These are phyloP conservation scores for Notolepis coatsorum DNA, from an alignment of 2,797 vertebrate species.

Conservation along the genomic window DNA sequence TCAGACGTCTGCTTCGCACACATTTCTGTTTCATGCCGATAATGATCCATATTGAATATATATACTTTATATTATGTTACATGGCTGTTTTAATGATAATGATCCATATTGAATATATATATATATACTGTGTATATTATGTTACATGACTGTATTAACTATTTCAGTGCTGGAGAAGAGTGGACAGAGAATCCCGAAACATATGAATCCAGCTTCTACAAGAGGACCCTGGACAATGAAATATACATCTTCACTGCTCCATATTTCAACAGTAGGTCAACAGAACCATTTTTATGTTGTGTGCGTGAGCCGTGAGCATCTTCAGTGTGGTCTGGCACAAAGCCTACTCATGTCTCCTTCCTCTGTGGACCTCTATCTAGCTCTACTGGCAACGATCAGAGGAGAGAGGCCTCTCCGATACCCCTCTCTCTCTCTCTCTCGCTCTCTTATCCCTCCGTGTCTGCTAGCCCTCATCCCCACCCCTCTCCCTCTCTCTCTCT, in stretches of 20 bases:
- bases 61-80: slow-evolving; percentile 27
- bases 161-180: slow-evolving; percentile 90
- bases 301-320: slow-evolving; percentile 14
- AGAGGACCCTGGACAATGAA: slow-evolving; percentile 96
- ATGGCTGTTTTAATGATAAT: slow-evolving; percentile 33
- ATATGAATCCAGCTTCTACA: slow-evolving; percentile 98
- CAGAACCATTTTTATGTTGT: slow-evolving; percentile 16
- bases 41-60: slow-evolving; percentile 24
- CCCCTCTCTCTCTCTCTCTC: slow-evolving; percentile 63
- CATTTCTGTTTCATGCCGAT: slow-evolving; percentile 36
- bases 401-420: slow-evolving; percentile 59
- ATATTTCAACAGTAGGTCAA: slow-evolving; percentile 90
- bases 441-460: slow-evolving; percentile 56
- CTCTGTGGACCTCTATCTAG: slow-evolving; percentile 56
- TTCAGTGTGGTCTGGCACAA: slow-evolving; percentile 57
- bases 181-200: slow-evolving; percentile 95
- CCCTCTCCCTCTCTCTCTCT: slow-evolving; percentile 25
- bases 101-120: slow-evolving; percentile 14
- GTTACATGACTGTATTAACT: slow-evolving; percentile 39
- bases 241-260: slow-evolving; percentile 98
- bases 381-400: slow-evolving; percentile 53
- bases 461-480: slow-evolving; percentile 50
- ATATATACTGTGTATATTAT: slow-evolving; percentile 23
- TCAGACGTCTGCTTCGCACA: slow-evolving; percentile 42
- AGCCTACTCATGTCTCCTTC: slow-evolving; percentile 49